These are phyloP conservation scores for Rhynchomys soricoides DNA, from an alignment of 2,113 vertebrate species.

Conservation along the genomic window DNA sequence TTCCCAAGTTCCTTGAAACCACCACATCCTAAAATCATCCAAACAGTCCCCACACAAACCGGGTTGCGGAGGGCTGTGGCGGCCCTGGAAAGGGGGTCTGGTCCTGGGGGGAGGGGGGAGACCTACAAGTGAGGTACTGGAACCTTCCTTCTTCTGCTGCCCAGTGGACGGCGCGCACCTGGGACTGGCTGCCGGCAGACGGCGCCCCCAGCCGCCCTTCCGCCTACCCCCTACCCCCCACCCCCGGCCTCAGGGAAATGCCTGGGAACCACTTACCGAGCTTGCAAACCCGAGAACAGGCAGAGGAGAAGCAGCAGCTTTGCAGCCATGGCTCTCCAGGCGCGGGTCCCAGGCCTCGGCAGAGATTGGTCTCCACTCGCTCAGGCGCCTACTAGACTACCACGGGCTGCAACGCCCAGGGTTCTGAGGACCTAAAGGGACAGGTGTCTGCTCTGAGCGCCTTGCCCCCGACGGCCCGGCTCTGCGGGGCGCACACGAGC, in stretches of 20 bases:
- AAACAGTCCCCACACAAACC: neutral
- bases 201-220: slow-evolving; percentile 45
- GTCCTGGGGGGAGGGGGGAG: neutral
- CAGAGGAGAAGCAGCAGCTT: slow-evolving; percentile 87
- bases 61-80: neutral
- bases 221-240: no score
- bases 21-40: neutral
- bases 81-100: neutral
- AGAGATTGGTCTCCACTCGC: neutral
- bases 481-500: slow-evolving; percentile 34
- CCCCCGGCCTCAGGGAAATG: neutral
- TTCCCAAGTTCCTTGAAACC: slow-evolving; percentile 36
- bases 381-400: neutral
- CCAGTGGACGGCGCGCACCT: slow-evolving; percentile 1
- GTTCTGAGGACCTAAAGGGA: neutral
- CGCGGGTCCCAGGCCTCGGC: slow-evolving; percentile 45
- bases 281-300: slow-evolving; percentile 90
- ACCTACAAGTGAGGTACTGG: slow-evolving; percentile 3
- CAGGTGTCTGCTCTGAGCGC: neutral
- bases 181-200: neutral
- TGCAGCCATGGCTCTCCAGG: slow-evolving; percentile 87
- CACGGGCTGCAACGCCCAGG: neutral
- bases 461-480: slow-evolving; percentile 65
- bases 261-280: slow-evolving; percentile 89
- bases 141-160: neutral